Base-by-base conservation (phyloP, 2,888 invertebrate species). In the Drosophila koepferae region DNA sequence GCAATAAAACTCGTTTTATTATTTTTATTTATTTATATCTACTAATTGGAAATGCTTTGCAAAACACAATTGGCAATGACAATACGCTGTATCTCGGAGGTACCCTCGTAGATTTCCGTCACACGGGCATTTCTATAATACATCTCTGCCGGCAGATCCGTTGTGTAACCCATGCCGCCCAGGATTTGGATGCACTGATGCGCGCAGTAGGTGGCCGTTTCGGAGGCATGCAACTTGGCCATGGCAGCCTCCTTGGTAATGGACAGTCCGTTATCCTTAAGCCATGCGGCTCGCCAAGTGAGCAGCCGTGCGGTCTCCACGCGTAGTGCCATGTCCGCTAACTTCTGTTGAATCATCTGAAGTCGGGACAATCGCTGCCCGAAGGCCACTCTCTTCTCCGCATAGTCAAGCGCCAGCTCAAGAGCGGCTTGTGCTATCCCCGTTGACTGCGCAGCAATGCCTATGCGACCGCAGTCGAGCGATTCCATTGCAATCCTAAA, bases 41-140 rank as follows among this genome's bases (percentile, higher is more conserved):
- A 9, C 63, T 77, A 75, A 20, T 44, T 64, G 1, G 40, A 63
- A 67, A 71, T 56, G 49, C 28, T 49, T 9, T 71, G 67, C 40
- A 77, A 41, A 12, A 77, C 36, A 3, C 59, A 51, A n/a, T 95
- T 96, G 18, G 98, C 97, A 87, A 99, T 99, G 23, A 99, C 98
- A 16, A 99, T 95, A 83, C 96, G 95, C 93, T 98, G 98, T 84
- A 99, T 98, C 94, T 99, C 99, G 1, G 98, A 98, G 0, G 99
- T 99, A 48, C 99, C 99, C 93, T 99, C 99, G 91, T 99, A 99
- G 74, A 99, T 99, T 94, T 99, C 99, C 0, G 99, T 99, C 80
- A 99, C 98, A 67, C 99, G 95, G 0, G 99, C 98, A 93, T 99
- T 99, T 55, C 99, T 94, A 93, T 99, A 99, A 92, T 98, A 96